phyloP scores from a whole-genome alignment of 2,888 invertebrate genomes.

The Caenorhabditis sinica region DNA sequence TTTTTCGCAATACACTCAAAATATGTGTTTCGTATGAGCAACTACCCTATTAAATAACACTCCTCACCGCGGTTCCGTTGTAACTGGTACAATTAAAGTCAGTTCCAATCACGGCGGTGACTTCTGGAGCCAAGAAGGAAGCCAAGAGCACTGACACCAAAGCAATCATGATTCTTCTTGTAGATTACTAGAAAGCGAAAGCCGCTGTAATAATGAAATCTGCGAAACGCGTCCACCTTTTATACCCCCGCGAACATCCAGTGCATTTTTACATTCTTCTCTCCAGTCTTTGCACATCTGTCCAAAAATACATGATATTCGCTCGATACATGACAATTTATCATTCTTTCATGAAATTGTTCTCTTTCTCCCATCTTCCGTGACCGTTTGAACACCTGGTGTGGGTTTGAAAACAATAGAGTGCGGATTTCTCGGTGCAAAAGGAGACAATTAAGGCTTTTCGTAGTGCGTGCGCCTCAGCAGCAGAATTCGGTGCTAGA shows the following conservation, averaged over 20 bases:
- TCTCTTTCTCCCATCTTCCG: neutral
- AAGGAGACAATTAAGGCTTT: too few species aligned
- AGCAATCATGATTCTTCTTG: conserved; percentile 11
- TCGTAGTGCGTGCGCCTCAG: too few species aligned
- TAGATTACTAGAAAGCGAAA: neutral
- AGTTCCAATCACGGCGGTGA: conserved; percentile 6
- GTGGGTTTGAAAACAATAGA: too few species aligned
- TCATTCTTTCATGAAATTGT: neutral
- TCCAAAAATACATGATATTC: neutral
- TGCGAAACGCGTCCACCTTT: neutral
- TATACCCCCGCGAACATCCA: neutral
- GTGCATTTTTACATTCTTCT: neutral
- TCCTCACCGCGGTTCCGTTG: conserved; percentile 42
- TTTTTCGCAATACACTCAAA: too few species aligned
- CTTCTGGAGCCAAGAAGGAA: conserved; percentile 31
- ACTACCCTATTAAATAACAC: neutral
- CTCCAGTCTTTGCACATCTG: conserved; percentile 11
- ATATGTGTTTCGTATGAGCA: too few species aligned
- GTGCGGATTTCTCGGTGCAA: too few species aligned
- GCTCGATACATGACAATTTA: neutral
- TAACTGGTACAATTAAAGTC: conserved; percentile 52
- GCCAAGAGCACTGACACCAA: conserved; percentile 8
- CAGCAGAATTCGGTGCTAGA: too few species aligned
- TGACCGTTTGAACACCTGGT: too few species aligned
- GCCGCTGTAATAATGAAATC: neutral